A percentile compares a stretch with the other conserved stretches of the same genome.
These are phyloP conservation scores for Malachius bipustulatus DNA, from an alignment of 2,888 invertebrate species.

Conservation along the genomic window DNA sequence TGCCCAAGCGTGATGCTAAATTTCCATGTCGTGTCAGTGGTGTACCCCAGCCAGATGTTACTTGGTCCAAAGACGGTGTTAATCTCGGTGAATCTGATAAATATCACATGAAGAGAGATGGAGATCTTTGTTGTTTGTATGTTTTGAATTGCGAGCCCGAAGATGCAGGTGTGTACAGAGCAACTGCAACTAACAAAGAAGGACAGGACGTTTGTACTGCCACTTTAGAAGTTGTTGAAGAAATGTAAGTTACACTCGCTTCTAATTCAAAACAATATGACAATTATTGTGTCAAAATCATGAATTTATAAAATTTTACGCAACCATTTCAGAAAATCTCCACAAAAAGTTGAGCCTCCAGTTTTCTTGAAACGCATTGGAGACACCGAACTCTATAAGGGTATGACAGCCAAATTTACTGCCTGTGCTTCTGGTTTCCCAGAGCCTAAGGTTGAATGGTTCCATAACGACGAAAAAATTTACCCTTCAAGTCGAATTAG, in stretches of 20 bases:
- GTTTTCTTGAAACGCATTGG: constrained; percentile 82
- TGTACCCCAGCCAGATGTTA: constrained; percentile 70
- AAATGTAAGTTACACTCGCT: constrained; percentile 78
- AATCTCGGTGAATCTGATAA: constrained; percentile 58
- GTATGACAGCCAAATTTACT: constrained; percentile 87
- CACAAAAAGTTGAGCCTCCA: constrained; percentile 69
- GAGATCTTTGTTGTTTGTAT: constrained; percentile 65
- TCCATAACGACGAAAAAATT: constrained; percentile 63
- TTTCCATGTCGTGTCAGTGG: constrained; percentile 72
- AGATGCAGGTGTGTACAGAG: constrained; percentile 66
- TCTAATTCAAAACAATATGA: too few species aligned
- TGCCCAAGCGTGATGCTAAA: constrained; percentile 68
- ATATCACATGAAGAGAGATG: constrained; percentile 64
- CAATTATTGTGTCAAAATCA: too few species aligned
- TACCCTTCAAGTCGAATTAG: constrained; percentile 72
- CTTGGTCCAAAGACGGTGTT: constrained; percentile 77
- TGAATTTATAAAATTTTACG: not conserved
- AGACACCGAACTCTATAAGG: constrained; percentile 74
- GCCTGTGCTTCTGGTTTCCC: constrained; percentile 81
- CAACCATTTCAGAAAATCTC: constrained; percentile 48
- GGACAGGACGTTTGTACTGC: constrained; percentile 69
- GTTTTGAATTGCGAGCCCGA: constrained; percentile 53
- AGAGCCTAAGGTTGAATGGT: constrained; percentile 82
- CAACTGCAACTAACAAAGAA: constrained; percentile 67
- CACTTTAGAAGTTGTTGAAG: constrained; percentile 63